These are phyloP conservation scores for Stictonetta naevosa DNA, from an alignment of 2,113 vertebrate species.

Conservation along the genomic window DNA sequence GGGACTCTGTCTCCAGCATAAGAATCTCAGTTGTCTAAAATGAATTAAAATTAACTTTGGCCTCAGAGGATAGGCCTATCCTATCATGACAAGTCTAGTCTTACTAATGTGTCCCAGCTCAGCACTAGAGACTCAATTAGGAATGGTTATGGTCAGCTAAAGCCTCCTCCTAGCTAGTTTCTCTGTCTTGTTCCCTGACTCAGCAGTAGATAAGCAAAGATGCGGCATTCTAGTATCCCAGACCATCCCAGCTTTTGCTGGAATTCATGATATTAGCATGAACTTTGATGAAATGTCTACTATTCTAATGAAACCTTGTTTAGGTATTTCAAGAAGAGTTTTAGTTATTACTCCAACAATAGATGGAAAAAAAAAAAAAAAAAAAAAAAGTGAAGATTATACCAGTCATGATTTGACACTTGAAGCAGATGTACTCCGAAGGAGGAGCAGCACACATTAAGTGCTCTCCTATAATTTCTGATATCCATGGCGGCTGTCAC, in stretches of 20 bases:
- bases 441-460: constrained; percentile 55
- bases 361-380: background rate
- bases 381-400: constrained; percentile 23
- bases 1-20: background rate
- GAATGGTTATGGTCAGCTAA: background rate
- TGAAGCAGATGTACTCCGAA: constrained; percentile 62
- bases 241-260: background rate
- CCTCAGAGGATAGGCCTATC: background rate
- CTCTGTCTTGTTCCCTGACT: background rate
- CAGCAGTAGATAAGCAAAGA: background rate
- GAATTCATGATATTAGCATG: background rate
- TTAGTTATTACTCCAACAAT: constrained; percentile 27
- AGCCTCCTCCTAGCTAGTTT: background rate
- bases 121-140: background rate
- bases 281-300: background rate
- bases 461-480: constrained; percentile 62
- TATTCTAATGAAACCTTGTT: constrained; percentile 29
- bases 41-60: background rate
- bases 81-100: background rate
- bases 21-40: background rate
- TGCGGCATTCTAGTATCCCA: background rate
- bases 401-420: constrained; percentile 56
- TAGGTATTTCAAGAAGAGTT: constrained; percentile 29
- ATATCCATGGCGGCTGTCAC: constrained; percentile 66
- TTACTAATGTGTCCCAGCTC: background rate